Evolutionary conservation across 2,113 vertebrate species (phyloP).

Genomic region (Alouatta palliata): DNA sequence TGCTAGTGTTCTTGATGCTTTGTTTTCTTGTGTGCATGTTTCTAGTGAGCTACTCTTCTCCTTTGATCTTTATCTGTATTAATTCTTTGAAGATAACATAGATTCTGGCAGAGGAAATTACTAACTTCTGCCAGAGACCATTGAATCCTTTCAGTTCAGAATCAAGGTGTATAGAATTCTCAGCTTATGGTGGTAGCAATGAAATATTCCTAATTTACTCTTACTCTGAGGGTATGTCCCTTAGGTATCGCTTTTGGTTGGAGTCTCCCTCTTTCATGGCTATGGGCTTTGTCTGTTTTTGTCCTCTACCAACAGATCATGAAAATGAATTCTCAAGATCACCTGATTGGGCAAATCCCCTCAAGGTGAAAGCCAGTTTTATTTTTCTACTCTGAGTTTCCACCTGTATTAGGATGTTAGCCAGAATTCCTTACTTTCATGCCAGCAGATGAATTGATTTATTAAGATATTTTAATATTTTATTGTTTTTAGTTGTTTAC

Average conservation of each 20-base stretch:
- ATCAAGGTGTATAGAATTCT: background rate
- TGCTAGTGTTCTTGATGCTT: background rate
- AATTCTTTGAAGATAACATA: conserved; percentile 17
- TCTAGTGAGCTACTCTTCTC: background rate
- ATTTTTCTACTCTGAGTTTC: conserved; percentile 33
- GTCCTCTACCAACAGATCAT: background rate
- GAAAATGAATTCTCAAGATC: background rate
- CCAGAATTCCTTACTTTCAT: conserved; percentile 32
- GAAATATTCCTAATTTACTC: background rate
- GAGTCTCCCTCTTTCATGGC: background rate
- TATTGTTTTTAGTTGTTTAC: conserved; percentile 12
- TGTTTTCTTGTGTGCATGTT: background rate
- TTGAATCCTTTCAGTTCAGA: background rate
- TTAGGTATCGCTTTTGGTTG: background rate
- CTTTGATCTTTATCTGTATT: background rate
- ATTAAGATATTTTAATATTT: conserved; percentile 25
- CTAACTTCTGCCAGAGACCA: background rate
- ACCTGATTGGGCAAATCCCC: background rate
- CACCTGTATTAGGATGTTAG: background rate
- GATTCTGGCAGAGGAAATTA: background rate
- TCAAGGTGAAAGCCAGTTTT: background rate
- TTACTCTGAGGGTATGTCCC: background rate
- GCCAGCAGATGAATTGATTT: background rate
- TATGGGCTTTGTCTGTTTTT: background rate
- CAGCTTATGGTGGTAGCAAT: background rate